phyloP scores from a whole-genome alignment of 1,140 invertebrate genomes.

The Bombus confusus region DNA sequence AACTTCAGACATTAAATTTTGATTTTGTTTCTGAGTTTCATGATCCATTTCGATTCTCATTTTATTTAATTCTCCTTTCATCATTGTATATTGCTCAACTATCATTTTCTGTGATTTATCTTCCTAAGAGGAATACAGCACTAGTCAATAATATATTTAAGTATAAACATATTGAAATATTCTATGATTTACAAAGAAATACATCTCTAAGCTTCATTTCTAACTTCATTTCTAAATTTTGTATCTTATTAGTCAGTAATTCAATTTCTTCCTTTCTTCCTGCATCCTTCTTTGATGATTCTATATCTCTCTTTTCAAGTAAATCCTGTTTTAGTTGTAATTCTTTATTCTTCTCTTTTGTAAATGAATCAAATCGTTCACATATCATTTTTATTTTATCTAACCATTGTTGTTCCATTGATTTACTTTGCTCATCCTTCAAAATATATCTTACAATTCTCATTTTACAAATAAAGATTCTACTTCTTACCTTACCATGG shows the following conservation, averaged over 20 bases:
- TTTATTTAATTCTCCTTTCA: slow-evolving; percentile 74
- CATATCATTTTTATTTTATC: slow-evolving; percentile 56
- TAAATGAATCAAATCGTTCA: slow-evolving; percentile 53
- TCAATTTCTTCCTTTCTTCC: slow-evolving; percentile 61
- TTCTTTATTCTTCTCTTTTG: slow-evolving; percentile 67
- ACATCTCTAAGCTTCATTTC: slow-evolving; percentile 73
- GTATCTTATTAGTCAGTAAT: slow-evolving; percentile 62
- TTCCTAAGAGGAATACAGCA: slow-evolving; percentile 57
- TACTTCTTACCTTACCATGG: slow-evolving; percentile 58
- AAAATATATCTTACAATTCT: slow-evolving; percentile 25
- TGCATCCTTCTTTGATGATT: slow-evolving; percentile 56
- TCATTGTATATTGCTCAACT: slow-evolving; percentile 67
- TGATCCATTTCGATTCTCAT: slow-evolving; percentile 71
- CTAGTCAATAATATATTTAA: slow-evolving; percentile 26
- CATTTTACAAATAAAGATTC: neutral
- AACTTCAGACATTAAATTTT: slow-evolving; percentile 44
- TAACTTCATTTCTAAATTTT: slow-evolving; percentile 70
- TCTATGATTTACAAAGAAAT: slow-evolving; percentile 25
- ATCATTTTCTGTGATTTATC: slow-evolving; percentile 70
- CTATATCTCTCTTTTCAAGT: slow-evolving; percentile 61
- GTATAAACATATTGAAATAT: neutral
- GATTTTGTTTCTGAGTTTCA: slow-evolving; percentile 52
- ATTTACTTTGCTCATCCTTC: slow-evolving; percentile 53
- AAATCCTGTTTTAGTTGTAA: slow-evolving; percentile 63
- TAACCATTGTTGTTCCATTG: slow-evolving; percentile 58